Evolutionary conservation across 2,888 invertebrate species (phyloP).

Genomic region (Junonia oenone): DNA sequence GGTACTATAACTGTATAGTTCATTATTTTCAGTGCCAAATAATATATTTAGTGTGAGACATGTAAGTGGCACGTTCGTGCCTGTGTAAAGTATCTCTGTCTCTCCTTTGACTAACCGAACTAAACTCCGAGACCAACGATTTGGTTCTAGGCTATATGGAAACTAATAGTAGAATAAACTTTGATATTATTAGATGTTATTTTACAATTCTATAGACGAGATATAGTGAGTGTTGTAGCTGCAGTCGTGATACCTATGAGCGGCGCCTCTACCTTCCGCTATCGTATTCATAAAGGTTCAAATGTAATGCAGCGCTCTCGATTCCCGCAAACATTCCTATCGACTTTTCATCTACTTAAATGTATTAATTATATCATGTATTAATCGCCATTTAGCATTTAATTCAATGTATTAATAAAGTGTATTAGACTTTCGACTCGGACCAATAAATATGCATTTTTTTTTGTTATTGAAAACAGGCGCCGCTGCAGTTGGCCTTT

Average conservation of each 20-base stretch:
- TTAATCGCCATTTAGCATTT: constrained; percentile 25
- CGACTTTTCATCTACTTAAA: constrained; percentile 26
- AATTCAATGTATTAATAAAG: constrained; percentile 17
- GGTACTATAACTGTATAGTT: constrained; percentile 8
- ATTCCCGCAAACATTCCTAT: constrained; percentile 28
- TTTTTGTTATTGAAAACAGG: constrained; percentile 14
- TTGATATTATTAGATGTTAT: constrained; percentile 20
- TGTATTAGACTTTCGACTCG: constrained; percentile 29
- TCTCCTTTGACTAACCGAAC: neutral
- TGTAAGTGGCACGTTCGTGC: neutral
- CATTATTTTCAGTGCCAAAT: constrained; percentile 52
- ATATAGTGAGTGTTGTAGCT: constrained; percentile 26
- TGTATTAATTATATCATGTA: constrained; percentile 19
- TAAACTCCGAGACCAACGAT: neutral
- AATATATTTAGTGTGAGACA: constrained; percentile 33
- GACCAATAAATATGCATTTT: constrained; percentile 36
- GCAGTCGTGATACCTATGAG: constrained; percentile 13
- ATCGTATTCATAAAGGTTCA: neutral
- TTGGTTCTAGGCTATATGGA: constrained; percentile 1
- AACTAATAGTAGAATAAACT: constrained; percentile 10
- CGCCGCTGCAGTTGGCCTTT: constrained; percentile 2
- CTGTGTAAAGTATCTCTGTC: neutral
- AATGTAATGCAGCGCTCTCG: constrained; percentile 4
- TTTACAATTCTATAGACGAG: constrained; percentile 13
- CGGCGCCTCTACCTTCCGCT: constrained; percentile 1